These are phyloP conservation scores for Misgurnus anguillicaudatus DNA, from an alignment of 2,113 vertebrate genomes.

Conservation along the genomic window DNA sequence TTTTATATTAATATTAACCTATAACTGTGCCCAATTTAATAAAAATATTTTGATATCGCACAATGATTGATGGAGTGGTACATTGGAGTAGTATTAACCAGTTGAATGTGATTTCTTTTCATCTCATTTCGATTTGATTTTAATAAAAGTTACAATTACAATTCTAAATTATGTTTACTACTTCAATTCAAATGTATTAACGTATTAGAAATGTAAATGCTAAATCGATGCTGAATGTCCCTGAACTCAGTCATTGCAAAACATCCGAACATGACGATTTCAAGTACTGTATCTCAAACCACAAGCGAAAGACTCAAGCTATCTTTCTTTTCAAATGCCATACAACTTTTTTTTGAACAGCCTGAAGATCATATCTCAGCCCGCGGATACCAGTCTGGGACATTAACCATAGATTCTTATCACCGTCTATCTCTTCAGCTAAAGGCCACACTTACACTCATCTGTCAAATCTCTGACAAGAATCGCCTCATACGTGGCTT, in stretches of 20 bases:
- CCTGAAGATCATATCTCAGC: slow-evolving; percentile 9
- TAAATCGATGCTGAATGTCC: neutral
- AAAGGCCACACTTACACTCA: slow-evolving; percentile 35
- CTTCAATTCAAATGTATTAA: too few relatives aligned
- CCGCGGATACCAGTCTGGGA: neutral
- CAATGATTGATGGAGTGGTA: too few relatives aligned
- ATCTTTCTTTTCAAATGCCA: slow-evolving; percentile 9
- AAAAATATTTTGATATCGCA: too few relatives aligned
- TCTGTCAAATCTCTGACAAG: slow-evolving; percentile 55
- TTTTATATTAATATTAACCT: too few relatives aligned
- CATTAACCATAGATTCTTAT: slow-evolving; percentile 25
- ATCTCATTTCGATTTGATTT: too few relatives aligned
- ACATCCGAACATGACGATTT: neutral
- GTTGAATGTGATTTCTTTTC: too few relatives aligned
- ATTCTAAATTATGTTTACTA: too few relatives aligned
- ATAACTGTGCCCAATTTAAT: too few relatives aligned
- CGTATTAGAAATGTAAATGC: too few relatives aligned
- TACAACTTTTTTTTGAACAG: neutral
- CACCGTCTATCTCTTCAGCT: slow-evolving; percentile 14
- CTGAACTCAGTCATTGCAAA: neutral
- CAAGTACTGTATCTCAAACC: neutral
- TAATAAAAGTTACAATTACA: too few relatives aligned
- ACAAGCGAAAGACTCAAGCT: neutral
- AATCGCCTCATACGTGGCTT: slow-evolving; percentile 17
- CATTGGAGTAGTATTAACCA: too few relatives aligned